Percentiles rank a stretch among this genome's conserved stretches.
These are phyloP conservation scores for Beris chalybata DNA, from an alignment of 2,888 invertebrate genomes.

Conservation along the genomic window DNA sequence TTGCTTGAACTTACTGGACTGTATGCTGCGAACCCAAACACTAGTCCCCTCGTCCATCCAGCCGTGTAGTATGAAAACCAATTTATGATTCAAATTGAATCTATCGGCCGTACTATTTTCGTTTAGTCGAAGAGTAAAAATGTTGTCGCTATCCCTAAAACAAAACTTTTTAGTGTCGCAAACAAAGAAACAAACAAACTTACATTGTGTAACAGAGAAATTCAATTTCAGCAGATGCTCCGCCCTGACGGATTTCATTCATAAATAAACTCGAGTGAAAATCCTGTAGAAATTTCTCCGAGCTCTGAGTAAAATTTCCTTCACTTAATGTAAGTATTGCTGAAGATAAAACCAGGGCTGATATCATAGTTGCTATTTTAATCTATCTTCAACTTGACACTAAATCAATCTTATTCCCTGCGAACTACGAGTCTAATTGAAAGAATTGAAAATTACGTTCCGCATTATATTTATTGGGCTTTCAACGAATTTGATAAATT, in stretches of 20 bases:
- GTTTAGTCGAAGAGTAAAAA: conserved; percentile 48
- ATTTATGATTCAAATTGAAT: conserved; percentile 45
- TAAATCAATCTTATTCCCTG: no score
- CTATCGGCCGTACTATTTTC: conserved; percentile 48
- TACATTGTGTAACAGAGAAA: conserved; percentile 24
- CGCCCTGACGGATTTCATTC: conserved; percentile 11
- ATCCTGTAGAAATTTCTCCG: not conserved
- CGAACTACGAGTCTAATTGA: no score
- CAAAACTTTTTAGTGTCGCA: not conserved
- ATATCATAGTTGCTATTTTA: no score
- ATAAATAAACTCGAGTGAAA: conserved; percentile 15
- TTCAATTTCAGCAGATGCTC: not conserved
- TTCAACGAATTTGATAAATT: no score
- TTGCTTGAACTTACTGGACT: conserved; percentile 45
- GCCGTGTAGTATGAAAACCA: conserved; percentile 53
- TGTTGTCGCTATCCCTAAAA: conserved; percentile 43
- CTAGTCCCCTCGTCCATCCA: conserved; percentile 54
- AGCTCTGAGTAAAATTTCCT: conserved; percentile 4
- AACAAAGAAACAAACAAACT: not conserved
- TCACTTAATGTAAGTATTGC: not conserved
- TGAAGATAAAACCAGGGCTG: no score
- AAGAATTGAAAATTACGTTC: no score
- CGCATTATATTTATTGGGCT: no score
- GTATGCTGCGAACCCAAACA: conserved; percentile 50
- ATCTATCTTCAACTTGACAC: no score